Base-by-base conservation (phyloP, 2,888 invertebrate genomes). In the Agrilus mali region DNA sequence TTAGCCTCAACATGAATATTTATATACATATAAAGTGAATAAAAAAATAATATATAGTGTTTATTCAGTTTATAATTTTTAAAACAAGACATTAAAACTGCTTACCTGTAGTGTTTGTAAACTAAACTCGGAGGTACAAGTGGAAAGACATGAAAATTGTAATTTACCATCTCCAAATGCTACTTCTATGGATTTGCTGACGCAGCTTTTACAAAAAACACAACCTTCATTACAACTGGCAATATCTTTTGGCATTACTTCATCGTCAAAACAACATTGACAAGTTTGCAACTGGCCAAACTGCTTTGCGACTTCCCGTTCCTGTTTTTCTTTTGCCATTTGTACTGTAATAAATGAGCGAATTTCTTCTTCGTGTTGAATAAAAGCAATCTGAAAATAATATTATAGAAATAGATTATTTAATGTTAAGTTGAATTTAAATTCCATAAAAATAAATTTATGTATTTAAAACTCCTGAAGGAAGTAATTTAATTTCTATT, bases 181-280 rank as follows among this genome's bases (percentile, higher is more conserved):
- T 10, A 58, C 50, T 48, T 69, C 68, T 0, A 64, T 62, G 1
- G 69, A 67, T 12, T 50, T 57, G 44, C 56, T 55, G 2, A 74
- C 59, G 48, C 74, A 74, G 0, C 60, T 56, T 44, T 66, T 66
- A 51, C 75, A 75, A 46, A 64, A 65, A 20, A 57, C 47, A 45
- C 65, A 65, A 35, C 51, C 56, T n/a, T 58, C 56, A 35, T 51
- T 56, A 45, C 66, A 66, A 43, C 55, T 56, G 43, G 56, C 61
- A 47, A 59, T 60, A 41, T 65, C 69, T 48, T 67, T 66, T 2
- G 63, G 64, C 14, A 74, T 57, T 27, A 70, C 55, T 49, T 76
- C 74, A 38, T 71, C 70, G 38, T 73, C 72, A 47, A 50, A 77
- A 51, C 79, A 78, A 53, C 74, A 73, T 20, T 60, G 60, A 56